Percentiles rank a stretch among this genome's conserved stretches.
These are phyloP conservation scores for Hedychridium roseum DNA, from an alignment of 2,888 invertebrate species.

Conservation along the genomic window DNA sequence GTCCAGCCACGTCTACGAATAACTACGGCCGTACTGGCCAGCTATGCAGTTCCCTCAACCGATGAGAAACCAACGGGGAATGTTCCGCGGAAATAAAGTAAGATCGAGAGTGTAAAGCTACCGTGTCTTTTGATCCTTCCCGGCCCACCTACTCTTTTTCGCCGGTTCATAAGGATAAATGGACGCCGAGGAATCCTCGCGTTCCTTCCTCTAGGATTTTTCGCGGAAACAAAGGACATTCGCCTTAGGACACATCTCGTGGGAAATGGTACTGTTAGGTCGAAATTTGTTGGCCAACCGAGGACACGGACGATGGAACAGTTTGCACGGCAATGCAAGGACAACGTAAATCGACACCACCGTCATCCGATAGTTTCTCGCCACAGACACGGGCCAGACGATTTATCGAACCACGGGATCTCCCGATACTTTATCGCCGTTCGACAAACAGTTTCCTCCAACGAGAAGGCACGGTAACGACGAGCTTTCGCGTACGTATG, in stretches of 20 bases:
- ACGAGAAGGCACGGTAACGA: not conserved
- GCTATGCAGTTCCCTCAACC: slow-evolving; percentile 7
- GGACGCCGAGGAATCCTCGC: slow-evolving; percentile 23
- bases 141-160: slow-evolving; percentile 1
- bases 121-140: slow-evolving; percentile 25
- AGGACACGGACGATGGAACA: too few species aligned
- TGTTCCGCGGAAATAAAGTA: not conserved
- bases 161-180: slow-evolving; percentile 29
- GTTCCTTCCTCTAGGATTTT: too few species aligned
- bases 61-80: not conserved
- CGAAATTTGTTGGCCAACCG: too few species aligned
- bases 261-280: too few species aligned
- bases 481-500: too few species aligned
- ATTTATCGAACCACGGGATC: slow-evolving; percentile 4
- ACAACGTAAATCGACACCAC: too few species aligned
- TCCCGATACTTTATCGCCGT: slow-evolving; percentile 1
- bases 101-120: not conserved
- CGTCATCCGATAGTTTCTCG: too few species aligned
- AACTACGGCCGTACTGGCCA: slow-evolving; percentile 21
- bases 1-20: slow-evolving; percentile 6
- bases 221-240: too few species aligned
- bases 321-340: too few species aligned
- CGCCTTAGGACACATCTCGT: too few species aligned
- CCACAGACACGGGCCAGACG: too few species aligned
- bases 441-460: slow-evolving; percentile 1